Conservation (phyloP, 2,888 invertebrate species). For the Melipona beecheii region DNA sequence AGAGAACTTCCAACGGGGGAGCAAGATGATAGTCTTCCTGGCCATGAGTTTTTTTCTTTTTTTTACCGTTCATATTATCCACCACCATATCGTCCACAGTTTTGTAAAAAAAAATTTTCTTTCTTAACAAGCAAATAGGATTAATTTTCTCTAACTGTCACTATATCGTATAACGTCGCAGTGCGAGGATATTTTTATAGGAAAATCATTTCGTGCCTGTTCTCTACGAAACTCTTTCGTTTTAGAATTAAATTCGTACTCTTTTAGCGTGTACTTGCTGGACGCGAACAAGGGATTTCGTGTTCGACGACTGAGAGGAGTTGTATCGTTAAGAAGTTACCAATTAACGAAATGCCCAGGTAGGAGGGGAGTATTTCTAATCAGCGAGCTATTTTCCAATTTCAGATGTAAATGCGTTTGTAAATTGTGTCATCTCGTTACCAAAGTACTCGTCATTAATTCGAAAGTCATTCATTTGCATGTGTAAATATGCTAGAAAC, state of each 20-base stretch:
- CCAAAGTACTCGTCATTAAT: conserved; percentile 65
- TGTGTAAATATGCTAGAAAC: conserved; percentile 62
- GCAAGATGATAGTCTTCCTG: conserved; percentile 40
- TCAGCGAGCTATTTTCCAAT: conserved; percentile 11
- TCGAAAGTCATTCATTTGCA: conserved; percentile 44
- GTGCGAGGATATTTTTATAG: not conserved
- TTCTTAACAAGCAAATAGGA: conserved; percentile 38
- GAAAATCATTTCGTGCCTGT: no score
- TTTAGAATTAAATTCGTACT: no score
- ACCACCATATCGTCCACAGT: not conserved
- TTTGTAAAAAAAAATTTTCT: not conserved
- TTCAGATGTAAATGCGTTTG: conserved; percentile 3
- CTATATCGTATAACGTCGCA: not conserved
- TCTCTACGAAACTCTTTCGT: no score
- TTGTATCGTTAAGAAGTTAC: conserved; percentile 35
- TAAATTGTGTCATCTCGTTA: conserved; percentile 66
- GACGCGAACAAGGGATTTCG: not conserved
- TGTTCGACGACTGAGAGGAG: not conserved
- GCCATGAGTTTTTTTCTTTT: conserved; percentile 43
- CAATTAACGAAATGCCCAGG: not conserved
- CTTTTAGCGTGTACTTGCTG: no score
- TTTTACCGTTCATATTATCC: conserved; percentile 27
- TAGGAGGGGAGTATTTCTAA: not conserved
- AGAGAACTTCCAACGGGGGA: conserved; percentile 25
- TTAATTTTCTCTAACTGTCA: conserved; percentile 39